phyloP scores from a whole-genome alignment of 1,140 invertebrate species.

The Sycophaga agraensis region DNA sequence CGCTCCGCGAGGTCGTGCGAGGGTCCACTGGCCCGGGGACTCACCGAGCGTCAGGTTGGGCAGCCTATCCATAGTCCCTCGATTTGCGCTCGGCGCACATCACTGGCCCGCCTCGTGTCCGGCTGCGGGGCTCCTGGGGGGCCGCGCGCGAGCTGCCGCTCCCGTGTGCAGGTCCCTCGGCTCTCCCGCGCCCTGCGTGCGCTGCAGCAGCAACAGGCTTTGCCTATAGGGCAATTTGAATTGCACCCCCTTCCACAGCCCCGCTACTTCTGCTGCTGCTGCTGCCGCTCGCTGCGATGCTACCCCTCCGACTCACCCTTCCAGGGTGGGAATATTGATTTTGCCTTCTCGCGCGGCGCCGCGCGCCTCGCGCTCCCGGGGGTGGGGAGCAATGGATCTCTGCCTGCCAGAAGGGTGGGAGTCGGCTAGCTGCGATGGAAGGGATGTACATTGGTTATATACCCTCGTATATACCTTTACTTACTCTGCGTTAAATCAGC shows the following conservation, averaged over 20 bases:
- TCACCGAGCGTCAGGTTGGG: slow-evolving; percentile 48
- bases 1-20: too few relatives aligned
- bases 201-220: slow-evolving; percentile 54
- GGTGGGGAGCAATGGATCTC: neutral
- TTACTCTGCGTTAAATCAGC: too few relatives aligned
- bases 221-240: slow-evolving; percentile 48
- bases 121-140: neutral
- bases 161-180: neutral
- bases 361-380: too few relatives aligned
- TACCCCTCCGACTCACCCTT: slow-evolving; percentile 26
- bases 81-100: slow-evolving; percentile 47
- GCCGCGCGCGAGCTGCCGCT: neutral
- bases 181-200: neutral
- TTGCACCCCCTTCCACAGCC: slow-evolving; percentile 41
- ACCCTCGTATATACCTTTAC: too few relatives aligned
- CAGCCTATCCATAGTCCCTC: slow-evolving; percentile 51
- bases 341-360: slow-evolving; percentile 19
- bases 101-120: slow-evolving; percentile 35
- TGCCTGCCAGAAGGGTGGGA: neutral
- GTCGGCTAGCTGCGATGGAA: too few relatives aligned
- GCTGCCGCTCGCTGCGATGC: neutral
- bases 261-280: neutral
- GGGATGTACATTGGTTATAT: too few relatives aligned
- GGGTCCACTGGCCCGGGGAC: too few relatives aligned
- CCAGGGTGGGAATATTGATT: slow-evolving; percentile 54